These are phyloP conservation scores for Cyprinodon tularosa DNA, from an alignment of 2,113 vertebrate genomes.

Conservation along the genomic window DNA sequence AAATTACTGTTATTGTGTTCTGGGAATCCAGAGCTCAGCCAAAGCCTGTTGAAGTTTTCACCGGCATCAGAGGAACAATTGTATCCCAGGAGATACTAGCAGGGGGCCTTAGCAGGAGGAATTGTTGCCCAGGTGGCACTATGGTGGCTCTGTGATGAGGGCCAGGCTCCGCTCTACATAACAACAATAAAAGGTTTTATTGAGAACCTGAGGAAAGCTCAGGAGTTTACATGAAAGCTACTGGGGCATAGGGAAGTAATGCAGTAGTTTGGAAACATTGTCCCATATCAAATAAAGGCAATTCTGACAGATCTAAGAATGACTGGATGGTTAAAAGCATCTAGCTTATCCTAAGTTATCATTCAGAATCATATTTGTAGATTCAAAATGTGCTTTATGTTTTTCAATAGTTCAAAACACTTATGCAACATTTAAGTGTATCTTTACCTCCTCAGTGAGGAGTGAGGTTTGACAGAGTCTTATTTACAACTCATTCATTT, in stretches of 20 bases:
- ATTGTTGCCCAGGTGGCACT: constrained; percentile 59
- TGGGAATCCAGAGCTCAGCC: constrained; percentile 59
- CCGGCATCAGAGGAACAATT: constrained; percentile 67
- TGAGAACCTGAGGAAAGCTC: constrained; percentile 32
- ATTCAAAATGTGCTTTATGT: background rate
- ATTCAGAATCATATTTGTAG: background rate
- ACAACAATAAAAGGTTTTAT: constrained; percentile 50
- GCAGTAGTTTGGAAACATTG: background rate
- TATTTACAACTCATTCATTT: background rate
- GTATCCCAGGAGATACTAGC: constrained; percentile 44
- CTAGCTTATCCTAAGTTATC: background rate
- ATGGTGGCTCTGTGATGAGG: constrained; percentile 25
- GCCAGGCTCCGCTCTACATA: constrained; percentile 19
- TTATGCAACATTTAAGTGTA: background rate
- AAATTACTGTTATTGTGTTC: constrained; percentile 63
- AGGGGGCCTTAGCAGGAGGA: constrained; percentile 19
- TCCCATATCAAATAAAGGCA: background rate
- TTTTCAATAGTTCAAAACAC: background rate
- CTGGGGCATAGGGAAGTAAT: background rate
- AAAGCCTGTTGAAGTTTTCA: constrained; percentile 64
- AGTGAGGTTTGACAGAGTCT: background rate
- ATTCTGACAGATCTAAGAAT: background rate
- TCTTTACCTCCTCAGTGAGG: background rate
- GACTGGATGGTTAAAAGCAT: background rate
- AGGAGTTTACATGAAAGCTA: constrained; percentile 2